Evolutionary conservation across 1,140 invertebrate genomes (phyloP), one percentile per base, ranked within the genome.

Genomic region (Dendroctonus ponderosae): DNA sequence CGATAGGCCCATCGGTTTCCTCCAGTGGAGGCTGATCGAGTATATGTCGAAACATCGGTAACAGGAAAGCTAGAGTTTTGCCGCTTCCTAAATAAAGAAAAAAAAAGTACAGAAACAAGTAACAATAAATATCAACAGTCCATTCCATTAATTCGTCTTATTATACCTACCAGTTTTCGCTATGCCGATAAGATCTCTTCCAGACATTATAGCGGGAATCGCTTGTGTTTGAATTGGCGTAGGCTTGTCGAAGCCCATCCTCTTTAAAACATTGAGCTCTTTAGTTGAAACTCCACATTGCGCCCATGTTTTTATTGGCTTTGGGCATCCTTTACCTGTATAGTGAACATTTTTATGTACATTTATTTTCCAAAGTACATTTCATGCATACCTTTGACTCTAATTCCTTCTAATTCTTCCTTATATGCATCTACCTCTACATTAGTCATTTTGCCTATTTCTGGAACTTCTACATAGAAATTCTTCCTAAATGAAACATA

Each of bases 181-280:
- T 77, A 99, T 99, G 62, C 97, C 97, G 77, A 99, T 99, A 41
- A 99, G 83, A 83, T 99, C 97, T 60, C 96, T 84, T 69, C 91
- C 91, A 63, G 91, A 96, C 96, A 99, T 98, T 68, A 99, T 94
- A n/a, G 95, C 92, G 38, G 97, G 97, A 78, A 99, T 96, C 7
- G 96, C 96, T 82, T 99, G 97, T 52, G 93, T 88, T 80, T 99
- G 98, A 76, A 99, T 99, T 0, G 98, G 97, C 5, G 98, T 99
- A 5, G 98, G 98, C 80, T 97, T 98, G 71, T 97, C 94, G 79
- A 97, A 99, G 63, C 86, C 86, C 42, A 96, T 81, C 81, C 92
- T 96, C 78, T 96, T 98, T 15, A 99, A 79, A 68, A 94, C 86
- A 73, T 98, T 96, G 76, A 99, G 81, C 77, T 99, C 91, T 78